Conservation (phyloP, 2,888 invertebrate species). For the Anarsia innoxiella region DNA sequence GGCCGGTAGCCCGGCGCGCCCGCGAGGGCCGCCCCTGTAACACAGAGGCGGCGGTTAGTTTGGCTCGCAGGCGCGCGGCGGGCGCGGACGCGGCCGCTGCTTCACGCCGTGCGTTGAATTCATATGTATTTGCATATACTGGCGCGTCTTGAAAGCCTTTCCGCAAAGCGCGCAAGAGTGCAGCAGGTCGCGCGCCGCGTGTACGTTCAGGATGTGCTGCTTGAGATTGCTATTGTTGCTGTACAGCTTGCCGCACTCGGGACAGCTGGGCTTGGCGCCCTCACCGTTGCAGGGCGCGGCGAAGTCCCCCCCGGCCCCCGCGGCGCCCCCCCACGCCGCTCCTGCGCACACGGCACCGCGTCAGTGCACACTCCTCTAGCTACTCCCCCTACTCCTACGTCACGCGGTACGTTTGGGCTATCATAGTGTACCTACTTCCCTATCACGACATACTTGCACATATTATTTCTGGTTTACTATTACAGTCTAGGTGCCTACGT, state of each 20-base stretch:
- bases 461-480: no score
- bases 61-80: conserved; percentile 49
- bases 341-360: conserved; percentile 54
- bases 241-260: conserved; percentile 80
- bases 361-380: conserved; percentile 3
- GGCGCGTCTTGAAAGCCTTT: conserved; percentile 81
- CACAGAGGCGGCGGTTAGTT: conserved; percentile 78
- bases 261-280: conserved; percentile 76
- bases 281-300: conserved; percentile 40
- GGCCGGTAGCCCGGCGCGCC: conserved; percentile 74
- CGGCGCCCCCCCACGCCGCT: conserved; percentile 17
- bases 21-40: conserved; percentile 79
- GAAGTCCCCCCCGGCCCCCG: conserved; percentile 29
- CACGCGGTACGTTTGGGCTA: neutral
- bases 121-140: conserved; percentile 81
- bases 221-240: conserved; percentile 81
- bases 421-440: no score
- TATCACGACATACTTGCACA: conserved; percentile 6
- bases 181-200: conserved; percentile 76
- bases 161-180: conserved; percentile 78
- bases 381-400: conserved; percentile 22
- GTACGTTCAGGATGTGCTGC: conserved; percentile 81
- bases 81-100: conserved; percentile 70
- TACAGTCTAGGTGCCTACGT: neutral
- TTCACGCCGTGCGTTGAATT: conserved; percentile 80